Evolutionary conservation across 2,888 invertebrate species (phyloP).

Genomic region (Drosophila robusta): DNA sequence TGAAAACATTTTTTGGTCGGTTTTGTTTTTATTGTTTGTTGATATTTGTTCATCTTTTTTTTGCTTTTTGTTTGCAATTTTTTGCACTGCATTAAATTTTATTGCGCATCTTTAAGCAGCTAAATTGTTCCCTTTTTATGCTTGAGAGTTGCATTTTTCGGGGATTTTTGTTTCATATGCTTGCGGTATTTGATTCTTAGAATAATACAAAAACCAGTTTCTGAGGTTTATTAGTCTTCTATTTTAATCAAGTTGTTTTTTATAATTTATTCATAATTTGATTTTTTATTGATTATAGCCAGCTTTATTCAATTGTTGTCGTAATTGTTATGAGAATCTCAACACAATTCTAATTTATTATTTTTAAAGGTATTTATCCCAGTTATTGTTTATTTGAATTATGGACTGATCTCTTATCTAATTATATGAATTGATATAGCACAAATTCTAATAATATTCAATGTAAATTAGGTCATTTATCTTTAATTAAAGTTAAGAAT

Average conservation of each 20-base stretch:
- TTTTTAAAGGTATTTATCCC: not conserved
- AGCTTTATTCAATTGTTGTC: not conserved
- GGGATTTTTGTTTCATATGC: not conserved
- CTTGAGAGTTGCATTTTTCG: conserved; percentile 25
- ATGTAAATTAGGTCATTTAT: not conserved
- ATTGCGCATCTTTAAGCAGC: conserved; percentile 47
- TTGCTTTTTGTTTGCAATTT: conserved; percentile 21
- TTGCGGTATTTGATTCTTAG: conserved; percentile 1
- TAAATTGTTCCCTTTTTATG: conserved; percentile 35
- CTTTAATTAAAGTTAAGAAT: not conserved
- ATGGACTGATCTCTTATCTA: not conserved
- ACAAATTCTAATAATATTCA: no score
- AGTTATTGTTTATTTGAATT: not conserved
- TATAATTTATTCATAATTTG: not conserved
- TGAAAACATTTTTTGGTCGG: conserved; percentile 37
- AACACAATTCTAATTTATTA: not conserved
- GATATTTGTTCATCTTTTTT: conserved; percentile 4
- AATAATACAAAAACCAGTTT: conserved; percentile 22
- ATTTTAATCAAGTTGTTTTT: not conserved
- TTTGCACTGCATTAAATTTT: conserved; percentile 50
- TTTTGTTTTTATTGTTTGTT: conserved; percentile 28
- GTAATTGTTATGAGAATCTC: conserved; percentile 5
- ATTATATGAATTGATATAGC: no score
- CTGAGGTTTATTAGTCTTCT: not conserved
- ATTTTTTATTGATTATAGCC: not conserved